A percentile compares a stretch with the other conserved stretches of the same genome.
Conservation (phyloP, 2,888 invertebrate genomes). For the Tethea ocularis region DNA sequence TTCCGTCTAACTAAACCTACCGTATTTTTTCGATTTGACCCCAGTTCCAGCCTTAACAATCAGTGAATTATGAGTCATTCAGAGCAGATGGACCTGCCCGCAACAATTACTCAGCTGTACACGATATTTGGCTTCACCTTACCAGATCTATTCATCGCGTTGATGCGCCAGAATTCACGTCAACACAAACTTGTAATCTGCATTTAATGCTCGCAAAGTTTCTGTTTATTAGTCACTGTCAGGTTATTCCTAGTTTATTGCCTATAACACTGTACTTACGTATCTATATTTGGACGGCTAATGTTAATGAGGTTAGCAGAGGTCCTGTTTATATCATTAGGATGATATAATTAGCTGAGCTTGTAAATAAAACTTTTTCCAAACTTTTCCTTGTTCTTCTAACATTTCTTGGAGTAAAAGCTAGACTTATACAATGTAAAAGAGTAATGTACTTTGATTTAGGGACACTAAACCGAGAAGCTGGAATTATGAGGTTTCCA, state of each 20-base stretch:
- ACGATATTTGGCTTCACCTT: conserved; percentile 56
- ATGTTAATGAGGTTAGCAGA: neutral
- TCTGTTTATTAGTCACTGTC: conserved; percentile 49
- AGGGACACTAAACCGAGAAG: neutral
- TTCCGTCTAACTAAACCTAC: too few species aligned
- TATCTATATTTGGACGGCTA: neutral
- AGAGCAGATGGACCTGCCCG: conserved; percentile 33
- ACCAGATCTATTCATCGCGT: conserved; percentile 61
- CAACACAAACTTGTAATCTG: neutral
- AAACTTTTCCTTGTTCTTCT: neutral
- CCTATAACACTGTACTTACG: conserved; percentile 18
- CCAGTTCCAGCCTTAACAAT: too few species aligned
- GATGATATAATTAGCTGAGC: neutral
- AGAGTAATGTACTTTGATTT: neutral
- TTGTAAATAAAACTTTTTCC: neutral
- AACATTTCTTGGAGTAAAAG: neutral
- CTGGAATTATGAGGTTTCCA: conserved; percentile 19
- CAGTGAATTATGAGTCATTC: conserved; percentile 14
- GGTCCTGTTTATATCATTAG: neutral
- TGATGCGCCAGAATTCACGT: conserved; percentile 38
- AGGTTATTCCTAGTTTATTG: conserved; percentile 47
- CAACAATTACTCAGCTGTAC: conserved; percentile 50
- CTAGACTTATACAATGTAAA: neutral
- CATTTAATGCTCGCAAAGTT: conserved; percentile 17
- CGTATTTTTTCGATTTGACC: too few species aligned